Percentiles rank a stretch among this genome's conserved stretches.
These are phyloP conservation scores for Peribatodes rhomboidaria DNA, from an alignment of 2,888 invertebrate species.

Conservation along the genomic window DNA sequence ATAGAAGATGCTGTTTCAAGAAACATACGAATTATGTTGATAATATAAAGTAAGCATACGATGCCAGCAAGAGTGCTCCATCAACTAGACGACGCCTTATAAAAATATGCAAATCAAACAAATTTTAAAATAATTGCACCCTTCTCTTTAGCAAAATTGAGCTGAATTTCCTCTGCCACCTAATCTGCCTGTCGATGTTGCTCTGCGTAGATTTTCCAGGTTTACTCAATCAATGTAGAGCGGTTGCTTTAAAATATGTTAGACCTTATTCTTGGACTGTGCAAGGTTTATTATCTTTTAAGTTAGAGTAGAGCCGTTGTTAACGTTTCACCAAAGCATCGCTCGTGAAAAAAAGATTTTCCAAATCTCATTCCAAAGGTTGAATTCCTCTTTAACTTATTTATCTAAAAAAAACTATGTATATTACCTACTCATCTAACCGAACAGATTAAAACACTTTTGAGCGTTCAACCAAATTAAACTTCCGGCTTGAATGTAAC, in stretches of 20 bases:
- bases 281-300: conserved; percentile 55
- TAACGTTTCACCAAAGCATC: conserved; percentile 55
- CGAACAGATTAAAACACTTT: conserved; percentile 55
- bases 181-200: too few species aligned
- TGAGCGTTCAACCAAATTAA: conserved; percentile 56
- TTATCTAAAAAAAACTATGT: conserved; percentile 63
- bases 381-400: conserved; percentile 60
- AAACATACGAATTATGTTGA: conserved; percentile 8
- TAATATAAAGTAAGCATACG: conserved; percentile 20
- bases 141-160: conserved; percentile 22
- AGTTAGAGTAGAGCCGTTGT: conserved; percentile 61
- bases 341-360: conserved; percentile 70
- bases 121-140: conserved; percentile 37
- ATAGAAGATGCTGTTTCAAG: not conserved
- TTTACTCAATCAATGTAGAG: conserved; percentile 36
- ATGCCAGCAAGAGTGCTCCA: conserved; percentile 17
- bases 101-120: conserved; percentile 33
- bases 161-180: conserved; percentile 34
- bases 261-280: conserved; percentile 29
- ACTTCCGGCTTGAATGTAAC: conserved; percentile 57
- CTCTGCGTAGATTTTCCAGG: conserved; percentile 19
- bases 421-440: conserved; percentile 56
- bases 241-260: conserved; percentile 33
- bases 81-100: conserved; percentile 1
- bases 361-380: conserved; percentile 52